These are phyloP conservation scores for Fulica atra DNA, from an alignment of 2,113 vertebrate genomes.

Conservation along the genomic window DNA sequence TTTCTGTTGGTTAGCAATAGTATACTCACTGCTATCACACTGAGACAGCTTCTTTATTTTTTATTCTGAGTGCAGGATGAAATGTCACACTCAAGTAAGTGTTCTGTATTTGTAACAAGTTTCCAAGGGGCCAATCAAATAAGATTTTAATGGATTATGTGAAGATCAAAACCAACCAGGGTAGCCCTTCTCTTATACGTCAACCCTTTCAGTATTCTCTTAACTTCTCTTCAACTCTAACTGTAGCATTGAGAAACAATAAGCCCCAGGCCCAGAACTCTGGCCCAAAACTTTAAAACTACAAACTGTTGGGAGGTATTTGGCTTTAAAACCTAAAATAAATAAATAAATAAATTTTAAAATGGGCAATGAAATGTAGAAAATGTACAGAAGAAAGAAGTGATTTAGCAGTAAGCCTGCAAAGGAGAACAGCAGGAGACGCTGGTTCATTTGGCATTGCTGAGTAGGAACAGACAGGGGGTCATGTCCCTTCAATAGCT, in stretches of 20 bases:
- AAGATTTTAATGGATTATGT: not conserved
- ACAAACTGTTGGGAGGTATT: not conserved
- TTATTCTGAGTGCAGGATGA: not conserved
- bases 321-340: not conserved
- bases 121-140: not conserved
- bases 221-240: not conserved
- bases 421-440: not conserved
- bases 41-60: not conserved
- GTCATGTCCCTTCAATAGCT: not conserved
- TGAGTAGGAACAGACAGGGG: not conserved
- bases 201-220: not conserved
- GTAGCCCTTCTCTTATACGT: not conserved
- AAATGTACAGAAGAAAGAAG: not conserved
- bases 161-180: not conserved
- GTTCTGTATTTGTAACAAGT: not conserved
- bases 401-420: not conserved
- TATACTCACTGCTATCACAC: not conserved
- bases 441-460: rapidly evolving
- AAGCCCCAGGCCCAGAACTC: not conserved
- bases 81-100: not conserved
- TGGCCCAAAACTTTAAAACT: not conserved
- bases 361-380: not conserved
- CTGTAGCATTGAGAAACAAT: not conserved
- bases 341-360: not conserved
- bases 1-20: not conserved